Base-by-base conservation (phyloP, 30 jellyfish, hydroid and myxozoan species). In the Clytia hemisphaerica region DNA sequence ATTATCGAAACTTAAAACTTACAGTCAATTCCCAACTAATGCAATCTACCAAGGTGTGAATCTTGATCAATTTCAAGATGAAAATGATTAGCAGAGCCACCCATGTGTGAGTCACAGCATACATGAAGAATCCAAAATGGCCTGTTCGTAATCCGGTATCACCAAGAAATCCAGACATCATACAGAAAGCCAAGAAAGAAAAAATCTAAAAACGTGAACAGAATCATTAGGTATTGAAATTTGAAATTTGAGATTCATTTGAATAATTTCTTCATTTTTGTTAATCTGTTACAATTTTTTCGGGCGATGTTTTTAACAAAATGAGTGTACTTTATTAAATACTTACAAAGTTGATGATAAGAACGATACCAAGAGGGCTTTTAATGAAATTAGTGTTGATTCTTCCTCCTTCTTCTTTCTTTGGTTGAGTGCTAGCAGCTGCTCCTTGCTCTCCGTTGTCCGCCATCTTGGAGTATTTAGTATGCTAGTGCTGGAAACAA, bases 131-230 rank as follows among this genome's bases (percentile, higher is more conserved):
- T 22, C 30, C 30, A 10, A 9, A 57, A n/a, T 45, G 50, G 12
- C 70, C 70, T 22, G n/a, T 33, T 25, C 38, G 70, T 22, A 4
- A 10, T 22, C 48, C n/a, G 12, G 30, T 45, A 33, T 57, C 70
- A 57, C 70, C 70, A 6, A 57, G 42, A 38, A 38, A 57, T 0
- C 70, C 70, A 21, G 70, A 57, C 70, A 57, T 57, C 70, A 57
- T 57, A 57, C 70, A 57, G 45, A 57, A 22, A 7, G 70, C 25
- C 44, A 57, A 25, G 16, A 57, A 57, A 5, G 70, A 38, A 21
- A 57, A 21, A 45, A 57, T 22, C 70, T 57, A 2, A 57, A 21
- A 57, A n/a, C n/a, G n/a, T n/a, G n/a, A n/a, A n/a, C n/a, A n/a
- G n/a, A n/a, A n/a, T n/a, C n/a, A n/a, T n/a, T n/a, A n/a, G n/a